Evolutionary conservation across 2,113 vertebrate species (phyloP).

Genomic region (Potamarius usumacintae): DNA sequence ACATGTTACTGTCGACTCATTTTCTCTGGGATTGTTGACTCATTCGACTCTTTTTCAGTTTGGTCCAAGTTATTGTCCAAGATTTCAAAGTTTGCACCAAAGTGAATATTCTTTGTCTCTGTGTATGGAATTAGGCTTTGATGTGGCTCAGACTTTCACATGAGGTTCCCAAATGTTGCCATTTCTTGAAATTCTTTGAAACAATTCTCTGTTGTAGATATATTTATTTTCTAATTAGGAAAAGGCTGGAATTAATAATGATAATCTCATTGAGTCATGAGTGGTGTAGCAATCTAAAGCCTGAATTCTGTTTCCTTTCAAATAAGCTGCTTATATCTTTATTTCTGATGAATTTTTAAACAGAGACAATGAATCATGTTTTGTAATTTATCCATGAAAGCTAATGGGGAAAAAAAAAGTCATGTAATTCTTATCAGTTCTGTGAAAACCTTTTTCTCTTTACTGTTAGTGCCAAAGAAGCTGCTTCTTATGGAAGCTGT

Average conservation of each 20-base stretch:
- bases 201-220: neutral
- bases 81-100: neutral
- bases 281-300: neutral
- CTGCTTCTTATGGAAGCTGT: neutral
- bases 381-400: neutral
- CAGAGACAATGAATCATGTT: neutral
- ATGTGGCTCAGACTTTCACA: neutral
- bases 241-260: neutral
- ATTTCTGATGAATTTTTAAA: neutral
- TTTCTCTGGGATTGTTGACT: constrained; percentile 2
- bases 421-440: neutral
- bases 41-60: constrained; percentile 8
- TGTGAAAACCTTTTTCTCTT: neutral
- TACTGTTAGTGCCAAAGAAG: neutral
- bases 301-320: neutral
- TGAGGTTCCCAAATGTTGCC: neutral
- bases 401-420: neutral
- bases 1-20: constrained; percentile 19
- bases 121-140: neutral
- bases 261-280: neutral
- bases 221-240: neutral
- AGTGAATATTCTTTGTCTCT: neutral
- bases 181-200: constrained; percentile 15
- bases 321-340: neutral
- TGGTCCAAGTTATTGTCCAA: neutral